Conservation (phyloP, 2,888 invertebrate genomes). For the Gnatocerus cornutus region DNA sequence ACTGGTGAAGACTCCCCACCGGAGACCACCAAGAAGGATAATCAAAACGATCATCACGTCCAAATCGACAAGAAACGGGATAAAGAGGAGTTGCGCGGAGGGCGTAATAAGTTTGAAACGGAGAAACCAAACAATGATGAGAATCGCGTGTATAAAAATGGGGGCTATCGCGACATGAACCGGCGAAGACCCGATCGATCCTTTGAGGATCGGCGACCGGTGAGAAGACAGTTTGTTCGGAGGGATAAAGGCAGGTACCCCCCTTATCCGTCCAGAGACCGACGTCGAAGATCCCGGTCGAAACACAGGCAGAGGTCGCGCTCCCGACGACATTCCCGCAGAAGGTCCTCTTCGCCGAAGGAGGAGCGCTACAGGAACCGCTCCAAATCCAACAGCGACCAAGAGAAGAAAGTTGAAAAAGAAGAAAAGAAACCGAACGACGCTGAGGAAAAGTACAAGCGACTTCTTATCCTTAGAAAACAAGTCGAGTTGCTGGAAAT, state of each 20-base stretch:
- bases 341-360: conserved; percentile 66
- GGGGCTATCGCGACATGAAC: conserved; percentile 58
- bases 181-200: conserved; percentile 54
- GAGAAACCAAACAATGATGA: conserved; percentile 61
- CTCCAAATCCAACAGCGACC: conserved; percentile 53
- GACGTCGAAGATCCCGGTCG: conserved; percentile 60
- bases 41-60: conserved; percentile 55
- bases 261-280: conserved; percentile 44
- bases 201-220: conserved; percentile 44
- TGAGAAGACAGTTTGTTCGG: conserved; percentile 45
- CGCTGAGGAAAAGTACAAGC: conserved; percentile 65
- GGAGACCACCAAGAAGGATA: conserved; percentile 60
- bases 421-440: conserved; percentile 61
- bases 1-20: conserved; percentile 68
- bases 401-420: conserved; percentile 45
- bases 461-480: conserved; percentile 74
- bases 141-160: conserved; percentile 51
- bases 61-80: conserved; percentile 47
- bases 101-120: conserved; percentile 67
- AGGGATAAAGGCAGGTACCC: conserved; percentile 49
- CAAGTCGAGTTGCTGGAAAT: conserved; percentile 77
- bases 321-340: conserved; percentile 51
- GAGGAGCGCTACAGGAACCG: conserved; percentile 50
- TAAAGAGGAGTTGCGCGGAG: conserved; percentile 64
- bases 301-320: conserved; percentile 55